Evolutionary conservation across 1,140 invertebrate species (phyloP).

Genomic region (Platorchestia sp.): DNA sequence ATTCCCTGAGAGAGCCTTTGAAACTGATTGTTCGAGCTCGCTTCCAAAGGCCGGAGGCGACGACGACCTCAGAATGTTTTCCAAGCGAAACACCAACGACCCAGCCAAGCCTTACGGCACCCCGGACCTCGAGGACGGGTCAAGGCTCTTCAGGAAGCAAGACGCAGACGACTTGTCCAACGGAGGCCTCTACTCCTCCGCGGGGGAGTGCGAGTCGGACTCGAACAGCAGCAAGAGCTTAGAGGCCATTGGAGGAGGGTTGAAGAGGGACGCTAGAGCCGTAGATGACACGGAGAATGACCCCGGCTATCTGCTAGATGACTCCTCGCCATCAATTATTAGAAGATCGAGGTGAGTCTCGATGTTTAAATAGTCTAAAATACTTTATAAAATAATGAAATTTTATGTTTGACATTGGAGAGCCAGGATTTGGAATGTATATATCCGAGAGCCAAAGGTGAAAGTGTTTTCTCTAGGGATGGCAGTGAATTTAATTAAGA

Average conservation of each 20-base stretch:
- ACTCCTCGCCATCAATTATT: slow-evolving; percentile 53
- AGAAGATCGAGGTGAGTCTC: slow-evolving; percentile 58
- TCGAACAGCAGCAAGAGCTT: slow-evolving; percentile 42
- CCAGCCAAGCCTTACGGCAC: background rate
- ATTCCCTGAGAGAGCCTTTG: background rate
- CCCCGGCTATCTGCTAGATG: slow-evolving; percentile 58
- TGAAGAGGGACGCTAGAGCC: background rate
- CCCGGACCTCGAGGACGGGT: background rate
- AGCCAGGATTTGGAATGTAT: background rate
- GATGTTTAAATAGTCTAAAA: background rate
- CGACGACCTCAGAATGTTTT: background rate
- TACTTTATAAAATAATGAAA: background rate
- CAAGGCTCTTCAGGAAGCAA: background rate
- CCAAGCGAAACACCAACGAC: background rate
- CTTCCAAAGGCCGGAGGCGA: background rate
- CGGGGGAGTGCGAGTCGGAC: slow-evolving; percentile 40
- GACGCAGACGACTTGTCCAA: slow-evolving; percentile 12
- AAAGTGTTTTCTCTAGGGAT: too few species aligned
- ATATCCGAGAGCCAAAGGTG: too few species aligned
- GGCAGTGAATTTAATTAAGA: too few species aligned
- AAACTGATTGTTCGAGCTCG: background rate
- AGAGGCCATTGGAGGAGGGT: background rate
- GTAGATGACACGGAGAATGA: slow-evolving; percentile 61
- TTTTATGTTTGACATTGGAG: background rate
- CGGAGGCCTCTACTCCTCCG: slow-evolving; percentile 18